Base-by-base conservation (phyloP, 2,888 invertebrate species). In the Caenorhabditis sinica region DNA sequence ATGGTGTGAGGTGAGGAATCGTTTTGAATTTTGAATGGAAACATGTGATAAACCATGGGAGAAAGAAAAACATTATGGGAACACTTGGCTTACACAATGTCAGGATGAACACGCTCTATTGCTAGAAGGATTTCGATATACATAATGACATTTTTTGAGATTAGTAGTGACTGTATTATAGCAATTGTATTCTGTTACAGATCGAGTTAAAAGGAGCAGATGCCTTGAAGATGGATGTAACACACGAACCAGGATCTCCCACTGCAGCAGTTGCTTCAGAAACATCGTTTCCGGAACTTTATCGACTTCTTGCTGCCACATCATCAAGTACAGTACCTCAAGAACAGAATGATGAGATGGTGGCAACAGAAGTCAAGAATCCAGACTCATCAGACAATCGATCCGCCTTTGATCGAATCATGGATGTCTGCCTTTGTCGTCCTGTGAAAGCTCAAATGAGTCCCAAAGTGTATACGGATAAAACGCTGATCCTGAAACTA, bases 1-100 rank as follows among this genome's bases (percentile, higher is more conserved):
- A 51, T 88, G 88, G 88, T 83, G 85, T 68, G 88, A 88, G 85
- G 88, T 88, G 49, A 53, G 56, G 17, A 63, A 13, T 63, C 25
- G 36, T n/a, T n/a, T 5, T 45, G 8, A 33, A 33, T 53, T 51
- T 51, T n/a, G 11, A 43, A 6, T n/a, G 25, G 15, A 65, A 25
- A 65, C 9, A 40, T 25, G 13, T 11, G 4, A 5, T n/a, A n/a
- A n/a, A n/a, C n/a, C n/a, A n/a, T n/a, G n/a, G n/a, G n/a, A n/a
- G n/a, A n/a, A n/a, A n/a, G n/a, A n/a, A n/a, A n/a, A n/a, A n/a
- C n/a, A n/a, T n/a, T n/a, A n/a, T n/a, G n/a, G n/a, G n/a, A n/a
- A n/a, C n/a, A n/a, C n/a, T n/a, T n/a, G n/a, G n/a, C n/a, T n/a
- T n/a, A n/a, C n/a, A n/a, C n/a, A n/a, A n/a, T n/a, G 8, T 11